Evolutionary conservation across 92 coral and sea anemone species (phyloP), one percentile per base, ranked within the genome.

Genomic region (Epizoanthus rinbou): DNA sequence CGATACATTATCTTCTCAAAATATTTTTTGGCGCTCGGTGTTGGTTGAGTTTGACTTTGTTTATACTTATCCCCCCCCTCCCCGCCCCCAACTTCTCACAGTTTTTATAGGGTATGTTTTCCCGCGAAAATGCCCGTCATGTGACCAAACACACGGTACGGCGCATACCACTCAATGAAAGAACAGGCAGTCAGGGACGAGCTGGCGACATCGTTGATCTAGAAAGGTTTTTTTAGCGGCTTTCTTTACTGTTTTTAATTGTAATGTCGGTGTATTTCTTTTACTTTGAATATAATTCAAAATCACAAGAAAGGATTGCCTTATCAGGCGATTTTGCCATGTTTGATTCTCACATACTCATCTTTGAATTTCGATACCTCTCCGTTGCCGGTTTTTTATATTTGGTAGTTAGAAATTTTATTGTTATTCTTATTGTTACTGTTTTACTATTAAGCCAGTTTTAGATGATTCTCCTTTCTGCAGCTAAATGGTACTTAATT

Each of bases 261-360:
- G 1, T 67, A 13, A 6, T 10, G 8, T 50, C 15, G 14, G 15
- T 50, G 19, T 67, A 17, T 25, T 33, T 67, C 18, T 41, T 67
- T 67, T 28, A 0, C 47, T 41, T 67, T 33, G 73, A 64, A 17
- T 14, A 64, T 18, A 50, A 13, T 50, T 41, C 15, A 64, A 64
- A 33, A 11, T 11, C 54, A 50, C 16, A 64, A 64, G 17, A n/a
- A 4, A 0, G 35, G n/a, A 35, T 67, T 33, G 21, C 73, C 73
- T 67, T 67, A 28, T 67, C 73, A 25, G 73, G 73, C 41, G 28
- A 41, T 33, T 28, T 67, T 67, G 73, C 73, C 73, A 33, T 67
- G 73, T 67, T 67, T 28, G 50, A 67, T 18, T 67, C 39, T 25
- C 10, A 28, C 43, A 67, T 25, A 28, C 72, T 28, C 17, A 50